Base-by-base conservation (phyloP, 2,113 vertebrate genomes). In the Saccopteryx leptura region DNA sequence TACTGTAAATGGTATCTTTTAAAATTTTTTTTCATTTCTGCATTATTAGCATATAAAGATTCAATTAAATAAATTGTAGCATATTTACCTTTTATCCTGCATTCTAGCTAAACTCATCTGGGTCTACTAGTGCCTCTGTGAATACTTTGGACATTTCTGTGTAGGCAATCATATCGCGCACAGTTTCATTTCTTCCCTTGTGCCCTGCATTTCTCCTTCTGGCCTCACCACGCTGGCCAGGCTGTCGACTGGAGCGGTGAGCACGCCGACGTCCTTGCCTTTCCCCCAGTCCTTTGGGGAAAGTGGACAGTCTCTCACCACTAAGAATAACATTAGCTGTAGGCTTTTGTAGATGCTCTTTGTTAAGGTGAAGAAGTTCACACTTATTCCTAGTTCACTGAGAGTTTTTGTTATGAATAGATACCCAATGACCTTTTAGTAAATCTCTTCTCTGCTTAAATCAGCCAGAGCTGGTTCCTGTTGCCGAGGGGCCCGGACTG, bases 381-480 rank as follows among this genome's bases (percentile, higher is more conserved):
- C 48, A 48, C 82, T 88, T 81, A 93, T 46, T 66, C 56, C 48
- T 75, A 63, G 71, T 80, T 94, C 2, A 6, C 78, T 61, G 66
- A 91, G 63, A 74, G 13, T 58, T 80, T 83, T 93, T 81, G 75
- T 76, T 66, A 71, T 85, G n/a, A 95, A 88, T 75, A 93, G 31
- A 87, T 54, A 58, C 19, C 52, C 90, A 76, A 6, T 90, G 80
- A 69, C 58, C 76, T 91, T 95, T 96, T 54, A 86, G 66, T 91
- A 92, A 19, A 63, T 91, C 82, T 91, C 48, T 93, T 89, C 72
- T 79, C 39, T 95, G 50, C 17, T 79, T 93, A 81, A 92, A 79
- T 83, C 74, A 87, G 21, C 79, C 52, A 52, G n/a, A 81, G 50
- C 52, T 83, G 23, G 23, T 80, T 78, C 79, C n/a, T 86, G 24